A percentile compares a stretch with the other conserved stretches of the same genome.
phyloP scores from a whole-genome alignment of 2,113 vertebrate species.

The Atherinomorus stipes region DNA sequence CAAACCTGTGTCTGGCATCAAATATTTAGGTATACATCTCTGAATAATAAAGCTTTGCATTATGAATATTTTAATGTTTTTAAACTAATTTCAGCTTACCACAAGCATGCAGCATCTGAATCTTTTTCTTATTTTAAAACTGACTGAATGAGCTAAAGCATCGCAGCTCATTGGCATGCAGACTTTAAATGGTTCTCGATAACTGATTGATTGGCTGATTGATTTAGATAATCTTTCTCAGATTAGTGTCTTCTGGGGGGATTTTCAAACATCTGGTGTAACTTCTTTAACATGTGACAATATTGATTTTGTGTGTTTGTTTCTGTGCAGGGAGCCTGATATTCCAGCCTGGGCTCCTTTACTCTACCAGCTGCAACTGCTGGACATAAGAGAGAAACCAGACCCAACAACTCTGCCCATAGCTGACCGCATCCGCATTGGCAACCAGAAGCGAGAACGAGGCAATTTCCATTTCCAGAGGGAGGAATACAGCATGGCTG shows the following conservation, averaged over 20 bases:
- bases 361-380: slow-evolving; percentile 87
- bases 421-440: slow-evolving; percentile 82
- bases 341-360: slow-evolving; percentile 85
- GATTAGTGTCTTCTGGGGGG: too few relatives aligned
- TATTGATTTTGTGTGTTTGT: slow-evolving; percentile 39
- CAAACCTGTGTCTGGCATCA: too few relatives aligned
- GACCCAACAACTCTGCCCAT: slow-evolving; percentile 75
- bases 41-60: too few relatives aligned
- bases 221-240: too few relatives aligned
- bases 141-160: neutral
- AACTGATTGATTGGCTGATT: neutral
- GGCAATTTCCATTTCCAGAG: slow-evolving; percentile 89
- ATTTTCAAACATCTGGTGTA: neutral
- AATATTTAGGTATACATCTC: too few relatives aligned
- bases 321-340: slow-evolving; percentile 80
- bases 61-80: too few relatives aligned
- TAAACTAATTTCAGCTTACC: too few relatives aligned
- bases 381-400: slow-evolving; percentile 81
- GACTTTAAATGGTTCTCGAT: neutral
- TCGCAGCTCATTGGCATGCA: neutral
- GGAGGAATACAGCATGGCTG: slow-evolving; percentile 83
- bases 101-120: too few relatives aligned
- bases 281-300: neutral
- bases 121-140: too few relatives aligned
- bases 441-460: slow-evolving; percentile 86